Percentiles rank a stretch among this genome's conserved stretches.
These are phyloP conservation scores for Phasia obesa DNA, from an alignment of 2,888 invertebrate genomes.

Conservation along the genomic window DNA sequence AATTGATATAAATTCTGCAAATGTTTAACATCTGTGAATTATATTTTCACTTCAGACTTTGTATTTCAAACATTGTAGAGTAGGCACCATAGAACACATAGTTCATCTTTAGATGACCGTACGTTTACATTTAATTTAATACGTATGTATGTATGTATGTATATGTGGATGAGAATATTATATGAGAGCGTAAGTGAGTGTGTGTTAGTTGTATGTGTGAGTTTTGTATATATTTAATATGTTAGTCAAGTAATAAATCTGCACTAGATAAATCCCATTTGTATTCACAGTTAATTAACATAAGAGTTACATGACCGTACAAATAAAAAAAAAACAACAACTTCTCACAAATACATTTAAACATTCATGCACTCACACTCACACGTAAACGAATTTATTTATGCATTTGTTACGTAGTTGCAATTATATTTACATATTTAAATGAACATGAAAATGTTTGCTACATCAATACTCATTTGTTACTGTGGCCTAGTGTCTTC, in stretches of 20 bases:
- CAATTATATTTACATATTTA: conserved; percentile 40
- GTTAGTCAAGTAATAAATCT: conserved; percentile 66
- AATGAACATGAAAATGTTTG: conserved; percentile 60
- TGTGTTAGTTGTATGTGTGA: conserved; percentile 2
- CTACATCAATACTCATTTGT: conserved; percentile 58
- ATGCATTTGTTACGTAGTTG: neutral
- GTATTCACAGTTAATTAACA: conserved; percentile 71
- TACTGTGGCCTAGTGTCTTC: conserved; percentile 48
- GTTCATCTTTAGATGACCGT: conserved; percentile 25
- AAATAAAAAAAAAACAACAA: conserved; percentile 40
- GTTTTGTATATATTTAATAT: conserved; percentile 37
- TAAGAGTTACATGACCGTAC: conserved; percentile 68
- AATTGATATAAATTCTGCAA: conserved; percentile 51
- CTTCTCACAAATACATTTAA: conserved; percentile 22
- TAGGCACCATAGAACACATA: conserved; percentile 1
- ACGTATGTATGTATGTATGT: neutral
- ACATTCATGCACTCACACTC: conserved; percentile 11
- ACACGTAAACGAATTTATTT: neutral
- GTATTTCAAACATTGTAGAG: neutral
- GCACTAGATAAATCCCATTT: conserved; percentile 70
- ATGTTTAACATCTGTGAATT: conserved; percentile 43
- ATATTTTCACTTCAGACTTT: conserved; percentile 26
- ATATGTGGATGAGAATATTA: neutral
- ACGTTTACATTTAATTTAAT: conserved; percentile 33
- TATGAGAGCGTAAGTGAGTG: neutral